Evolutionary conservation across 2,797 vertebrate genomes (phyloP).

Genomic region (Rachycentron canadum): DNA sequence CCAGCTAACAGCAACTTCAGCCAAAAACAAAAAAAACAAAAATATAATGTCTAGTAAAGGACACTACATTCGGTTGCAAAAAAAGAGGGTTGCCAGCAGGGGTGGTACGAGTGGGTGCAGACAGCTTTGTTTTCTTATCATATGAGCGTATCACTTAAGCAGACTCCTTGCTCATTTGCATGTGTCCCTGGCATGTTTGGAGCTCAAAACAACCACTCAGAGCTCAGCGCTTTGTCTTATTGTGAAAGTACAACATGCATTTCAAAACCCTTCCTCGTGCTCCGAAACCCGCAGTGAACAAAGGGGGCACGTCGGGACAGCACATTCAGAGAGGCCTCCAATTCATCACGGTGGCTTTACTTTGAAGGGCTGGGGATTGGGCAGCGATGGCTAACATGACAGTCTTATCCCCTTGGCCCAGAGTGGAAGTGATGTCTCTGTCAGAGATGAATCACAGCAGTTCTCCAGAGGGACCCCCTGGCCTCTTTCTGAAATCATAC

Average conservation of each 20-base stretch:
- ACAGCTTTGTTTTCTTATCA: constrained; percentile 70
- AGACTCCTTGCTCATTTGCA: constrained; percentile 70
- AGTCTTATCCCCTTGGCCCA: constrained; percentile 71
- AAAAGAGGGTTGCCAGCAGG: constrained; percentile 46
- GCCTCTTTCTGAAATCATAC: constrained; percentile 75
- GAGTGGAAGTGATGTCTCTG: constrained; percentile 79
- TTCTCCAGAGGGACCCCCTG: constrained; percentile 69
- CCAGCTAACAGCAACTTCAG: constrained; percentile 9
- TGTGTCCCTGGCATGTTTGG: constrained; percentile 57
- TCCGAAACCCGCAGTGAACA: constrained; percentile 25
- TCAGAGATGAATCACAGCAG: constrained; percentile 75
- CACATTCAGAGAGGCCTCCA: constrained; percentile 35
- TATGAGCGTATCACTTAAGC: constrained; percentile 55
- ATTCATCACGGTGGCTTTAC: constrained; percentile 80
- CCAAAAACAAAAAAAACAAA: neutral
- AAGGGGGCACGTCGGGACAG: constrained; percentile 57
- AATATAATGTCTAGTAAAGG: constrained; percentile 1
- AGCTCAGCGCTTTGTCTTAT: constrained; percentile 44
- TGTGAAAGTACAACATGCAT: constrained; percentile 28
- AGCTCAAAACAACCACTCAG: constrained; percentile 37
- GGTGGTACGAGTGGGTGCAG: constrained; percentile 46
- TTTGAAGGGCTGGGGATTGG: constrained; percentile 73
- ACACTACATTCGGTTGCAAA: constrained; percentile 33
- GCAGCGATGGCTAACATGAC: constrained; percentile 74
- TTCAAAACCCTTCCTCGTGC: constrained; percentile 14